These are phyloP conservation scores for Enteromius viviparus DNA, from an alignment of 2,797 vertebrate species.

Conservation along the genomic window DNA sequence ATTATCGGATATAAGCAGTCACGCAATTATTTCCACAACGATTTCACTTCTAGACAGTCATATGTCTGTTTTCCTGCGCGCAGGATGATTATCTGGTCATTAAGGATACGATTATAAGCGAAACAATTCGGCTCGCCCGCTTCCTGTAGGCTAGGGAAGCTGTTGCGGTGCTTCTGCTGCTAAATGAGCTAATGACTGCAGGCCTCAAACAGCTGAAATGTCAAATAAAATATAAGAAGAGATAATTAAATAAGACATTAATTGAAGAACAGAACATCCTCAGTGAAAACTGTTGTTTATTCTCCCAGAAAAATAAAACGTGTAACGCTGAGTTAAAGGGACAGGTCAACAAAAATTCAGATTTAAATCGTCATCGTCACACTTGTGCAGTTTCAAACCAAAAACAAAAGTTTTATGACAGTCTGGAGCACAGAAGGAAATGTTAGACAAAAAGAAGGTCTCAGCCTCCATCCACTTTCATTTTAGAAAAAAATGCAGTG, in stretches of 20 bases:
- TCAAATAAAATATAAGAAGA: neutral
- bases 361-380: neutral
- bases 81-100: neutral
- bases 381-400: neutral
- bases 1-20: neutral
- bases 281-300: neutral
- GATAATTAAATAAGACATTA: neutral
- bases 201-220: constrained; percentile 63
- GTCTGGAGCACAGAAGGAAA: neutral
- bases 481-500: neutral
- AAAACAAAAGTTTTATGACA: neutral
- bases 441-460: neutral
- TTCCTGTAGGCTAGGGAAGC: constrained; percentile 42
- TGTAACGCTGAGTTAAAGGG: neutral
- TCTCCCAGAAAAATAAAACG: neutral
- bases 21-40: neutral
- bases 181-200: constrained; percentile 25
- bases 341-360: neutral
- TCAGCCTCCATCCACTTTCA: neutral
- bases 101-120: neutral
- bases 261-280: neutral
- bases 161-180: neutral
- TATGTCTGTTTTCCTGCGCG: neutral
- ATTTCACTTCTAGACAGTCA: neutral
- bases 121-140: neutral